Conservation (phyloP, 2,113 vertebrate genomes). For the Mus spicilegus region DNA sequence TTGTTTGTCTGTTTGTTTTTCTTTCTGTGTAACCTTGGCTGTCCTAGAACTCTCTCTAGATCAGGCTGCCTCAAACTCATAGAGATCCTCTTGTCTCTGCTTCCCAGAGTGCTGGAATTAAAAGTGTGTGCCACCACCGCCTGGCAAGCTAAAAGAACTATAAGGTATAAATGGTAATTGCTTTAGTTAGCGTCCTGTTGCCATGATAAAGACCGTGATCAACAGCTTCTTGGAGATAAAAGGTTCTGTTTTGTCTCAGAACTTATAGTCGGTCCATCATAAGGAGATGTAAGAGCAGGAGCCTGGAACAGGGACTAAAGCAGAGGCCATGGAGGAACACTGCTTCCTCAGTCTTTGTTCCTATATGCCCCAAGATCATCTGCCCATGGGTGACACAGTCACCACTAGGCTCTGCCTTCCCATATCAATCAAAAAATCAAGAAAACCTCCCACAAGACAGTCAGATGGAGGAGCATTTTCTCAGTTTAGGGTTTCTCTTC, state of each 20-base stretch:
- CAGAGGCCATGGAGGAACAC: neutral
- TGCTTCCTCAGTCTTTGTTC: neutral
- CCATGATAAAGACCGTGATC: neutral
- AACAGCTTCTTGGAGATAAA: neutral
- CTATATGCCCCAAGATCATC: neutral
- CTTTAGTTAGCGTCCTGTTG: neutral
- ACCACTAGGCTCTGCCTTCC: neutral
- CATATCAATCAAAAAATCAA: neutral
- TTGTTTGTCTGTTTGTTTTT: neutral
- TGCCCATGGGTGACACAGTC: neutral
- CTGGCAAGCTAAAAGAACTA: neutral
- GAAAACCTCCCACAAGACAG: neutral
- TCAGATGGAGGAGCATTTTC: neutral
- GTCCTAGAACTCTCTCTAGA: neutral
- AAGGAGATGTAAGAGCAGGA: neutral
- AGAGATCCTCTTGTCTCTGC: neutral
- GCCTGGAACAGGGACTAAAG: neutral
- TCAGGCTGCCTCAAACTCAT: neutral
- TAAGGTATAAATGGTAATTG: neutral
- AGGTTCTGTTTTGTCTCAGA: neutral
- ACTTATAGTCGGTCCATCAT: neutral
- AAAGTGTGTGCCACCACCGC: neutral
- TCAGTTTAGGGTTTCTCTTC: neutral
- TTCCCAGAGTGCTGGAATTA: neutral
- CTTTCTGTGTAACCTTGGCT: neutral